These are phyloP conservation scores for Solea senegalensis DNA, from an alignment of 2,113 vertebrate genomes.

Conservation along the genomic window DNA sequence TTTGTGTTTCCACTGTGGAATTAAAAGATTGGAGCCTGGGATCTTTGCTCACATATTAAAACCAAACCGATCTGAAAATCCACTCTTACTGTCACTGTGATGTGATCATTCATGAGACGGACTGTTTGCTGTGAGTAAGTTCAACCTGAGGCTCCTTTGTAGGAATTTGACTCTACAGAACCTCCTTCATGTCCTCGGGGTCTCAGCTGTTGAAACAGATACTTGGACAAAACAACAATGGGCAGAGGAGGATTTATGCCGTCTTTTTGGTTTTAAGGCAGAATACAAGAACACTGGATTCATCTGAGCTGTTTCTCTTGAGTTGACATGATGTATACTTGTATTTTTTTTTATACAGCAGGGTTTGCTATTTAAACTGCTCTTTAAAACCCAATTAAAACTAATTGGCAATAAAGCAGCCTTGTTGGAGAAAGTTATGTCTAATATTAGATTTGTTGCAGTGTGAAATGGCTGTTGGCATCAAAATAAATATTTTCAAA, in stretches of 20 bases:
- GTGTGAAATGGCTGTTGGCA: neutral
- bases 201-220: slow-evolving; percentile 30
- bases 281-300: slow-evolving; percentile 35
- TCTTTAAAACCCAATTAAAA: no score
- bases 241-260: slow-evolving; percentile 55
- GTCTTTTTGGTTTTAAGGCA: slow-evolving; percentile 53
- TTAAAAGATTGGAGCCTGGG: neutral
- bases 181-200: slow-evolving; percentile 12
- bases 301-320: slow-evolving; percentile 14
- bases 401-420: neutral
- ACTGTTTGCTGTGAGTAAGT: neutral
- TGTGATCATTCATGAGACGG: neutral
- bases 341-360: slow-evolving; percentile 18
- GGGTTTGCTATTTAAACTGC: neutral
- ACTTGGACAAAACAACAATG: slow-evolving; percentile 43
- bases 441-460: neutral
- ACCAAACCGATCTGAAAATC: neutral
- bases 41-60: neutral
- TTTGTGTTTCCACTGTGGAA: neutral
- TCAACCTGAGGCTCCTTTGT: neutral
- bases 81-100: neutral
- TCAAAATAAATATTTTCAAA: slow-evolving; percentile 3
- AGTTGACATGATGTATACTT: slow-evolving; percentile 26
- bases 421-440: neutral
- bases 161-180: slow-evolving; percentile 29